Evolutionary conservation across 2,113 vertebrate genomes (phyloP).

Genomic region (Marmota flaviventris): DNA sequence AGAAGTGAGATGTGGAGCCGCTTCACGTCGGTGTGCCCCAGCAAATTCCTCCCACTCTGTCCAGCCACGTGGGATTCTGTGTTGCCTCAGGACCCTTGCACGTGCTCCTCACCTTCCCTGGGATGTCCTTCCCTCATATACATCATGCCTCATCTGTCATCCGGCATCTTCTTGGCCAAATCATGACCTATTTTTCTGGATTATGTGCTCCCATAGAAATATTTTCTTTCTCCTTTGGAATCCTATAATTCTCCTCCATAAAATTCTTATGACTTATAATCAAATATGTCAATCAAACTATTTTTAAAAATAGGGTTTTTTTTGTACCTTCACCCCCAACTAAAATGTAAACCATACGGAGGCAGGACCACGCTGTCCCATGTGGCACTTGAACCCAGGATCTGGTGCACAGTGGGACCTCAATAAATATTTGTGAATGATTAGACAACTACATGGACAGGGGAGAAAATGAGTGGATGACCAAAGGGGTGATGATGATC

Average conservation of each 20-base stretch:
- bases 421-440: not conserved
- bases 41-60: not conserved
- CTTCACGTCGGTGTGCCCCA: not conserved
- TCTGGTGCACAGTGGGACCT: not conserved
- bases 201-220: too few species aligned
- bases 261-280: conserved; percentile 10
- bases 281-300: not conserved
- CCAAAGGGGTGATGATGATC: not conserved
- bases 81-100: not conserved
- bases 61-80: not conserved
- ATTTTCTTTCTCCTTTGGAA: not conserved
- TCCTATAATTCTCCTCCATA: not conserved
- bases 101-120: not conserved
- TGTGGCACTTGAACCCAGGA: not conserved
- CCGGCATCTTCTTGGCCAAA: not conserved
- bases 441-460: not conserved
- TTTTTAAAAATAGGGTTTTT: not conserved
- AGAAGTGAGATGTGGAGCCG: not conserved
- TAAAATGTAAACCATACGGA: not conserved
- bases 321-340: not conserved
- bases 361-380: not conserved
- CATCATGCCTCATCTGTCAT: not conserved
- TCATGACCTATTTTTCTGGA: not conserved
- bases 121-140: not conserved
- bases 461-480: not conserved